phyloP scores from a whole-genome alignment of 1,140 invertebrate genomes.

The Trachelipus rathkii region DNA sequence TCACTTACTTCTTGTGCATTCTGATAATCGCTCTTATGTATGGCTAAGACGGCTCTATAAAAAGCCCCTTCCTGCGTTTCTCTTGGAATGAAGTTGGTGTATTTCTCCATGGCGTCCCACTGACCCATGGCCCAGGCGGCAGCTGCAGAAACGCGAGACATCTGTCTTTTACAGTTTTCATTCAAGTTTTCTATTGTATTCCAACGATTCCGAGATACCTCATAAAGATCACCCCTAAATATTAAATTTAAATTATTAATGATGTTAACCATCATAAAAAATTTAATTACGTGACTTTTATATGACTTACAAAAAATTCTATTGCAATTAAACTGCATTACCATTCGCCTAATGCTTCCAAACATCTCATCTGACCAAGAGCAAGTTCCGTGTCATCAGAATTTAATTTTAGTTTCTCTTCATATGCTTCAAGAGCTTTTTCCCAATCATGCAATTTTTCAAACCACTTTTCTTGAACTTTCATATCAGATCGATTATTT shows the following conservation, averaged over 20 bases:
- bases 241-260: too few relatives aligned
- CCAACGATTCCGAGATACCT: constrained; percentile 73
- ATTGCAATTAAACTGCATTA: constrained; percentile 48
- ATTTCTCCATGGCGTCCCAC: constrained; percentile 85
- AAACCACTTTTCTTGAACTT: constrained; percentile 94
- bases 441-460: constrained; percentile 99
- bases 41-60: constrained; percentile 87
- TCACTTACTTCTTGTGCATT: constrained; percentile 54
- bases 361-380: constrained; percentile 90
- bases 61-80: constrained; percentile 87
- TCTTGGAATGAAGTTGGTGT: constrained; percentile 54
- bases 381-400: constrained; percentile 69
- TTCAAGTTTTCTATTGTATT: constrained; percentile 53
- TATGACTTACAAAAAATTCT: too few relatives aligned
- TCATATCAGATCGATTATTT: constrained; percentile 64
- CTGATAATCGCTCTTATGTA: constrained; percentile 79
- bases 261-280: too few relatives aligned
- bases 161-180: constrained; percentile 69
- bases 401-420: constrained; percentile 52
- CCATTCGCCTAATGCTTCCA: constrained; percentile 97
- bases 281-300: too few relatives aligned
- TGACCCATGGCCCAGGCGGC: constrained; percentile 90
- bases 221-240: constrained; percentile 64
- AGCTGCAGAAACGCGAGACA: constrained; percentile 86
- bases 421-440: constrained; percentile 83